Percentiles rank a stretch among this genome's conserved stretches.
Evolutionary conservation across 2,113 vertebrate genomes (phyloP).

Genomic region (Monopterus albus): DNA sequence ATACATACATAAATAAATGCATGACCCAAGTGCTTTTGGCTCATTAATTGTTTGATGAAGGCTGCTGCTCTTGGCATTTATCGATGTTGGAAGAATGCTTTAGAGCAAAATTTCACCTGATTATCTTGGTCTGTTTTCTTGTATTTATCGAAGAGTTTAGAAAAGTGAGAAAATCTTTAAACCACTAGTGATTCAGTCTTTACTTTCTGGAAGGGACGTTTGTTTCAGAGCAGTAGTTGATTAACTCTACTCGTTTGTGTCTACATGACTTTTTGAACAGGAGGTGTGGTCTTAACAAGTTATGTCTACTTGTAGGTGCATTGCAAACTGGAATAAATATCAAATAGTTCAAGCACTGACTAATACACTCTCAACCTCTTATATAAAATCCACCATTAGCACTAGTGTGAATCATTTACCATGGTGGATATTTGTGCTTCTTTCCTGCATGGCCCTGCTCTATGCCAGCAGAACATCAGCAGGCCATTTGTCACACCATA

Average conservation of each 20-base stretch:
- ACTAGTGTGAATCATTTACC: too few species aligned
- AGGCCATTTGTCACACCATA: conserved; percentile 62
- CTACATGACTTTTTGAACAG: conserved; percentile 33
- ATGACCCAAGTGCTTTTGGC: background rate
- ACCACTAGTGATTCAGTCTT: background rate
- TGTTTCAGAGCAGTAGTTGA: conserved; percentile 15
- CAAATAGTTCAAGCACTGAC: conserved; percentile 21
- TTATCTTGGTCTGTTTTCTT: conserved; percentile 26
- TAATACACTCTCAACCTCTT: conserved; percentile 10
- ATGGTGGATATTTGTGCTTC: conserved; percentile 31
- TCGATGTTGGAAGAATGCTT: conserved; percentile 12
- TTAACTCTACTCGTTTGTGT: conserved; percentile 47
- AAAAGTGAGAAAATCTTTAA: conserved; percentile 40
- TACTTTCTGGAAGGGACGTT: conserved; percentile 10
- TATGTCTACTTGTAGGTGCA: conserved; percentile 24
- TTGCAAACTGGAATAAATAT: conserved; percentile 47
- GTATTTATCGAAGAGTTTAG: conserved; percentile 38
- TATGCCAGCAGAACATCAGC: conserved; percentile 57
- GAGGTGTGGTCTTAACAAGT: conserved; percentile 28
- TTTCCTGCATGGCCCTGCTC: conserved; percentile 3
- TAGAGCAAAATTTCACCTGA: conserved; percentile 14
- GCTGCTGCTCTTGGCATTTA: conserved; percentile 4
- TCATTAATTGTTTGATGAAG: conserved; percentile 13
- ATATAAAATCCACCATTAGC: conserved; percentile 18
- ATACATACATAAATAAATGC: too few species aligned